A percentile compares a stretch with the other conserved stretches of the same genome.
These are phyloP conservation scores for Chrysemys picta DNA, from an alignment of 2,113 vertebrate genomes.

Conservation along the genomic window DNA sequence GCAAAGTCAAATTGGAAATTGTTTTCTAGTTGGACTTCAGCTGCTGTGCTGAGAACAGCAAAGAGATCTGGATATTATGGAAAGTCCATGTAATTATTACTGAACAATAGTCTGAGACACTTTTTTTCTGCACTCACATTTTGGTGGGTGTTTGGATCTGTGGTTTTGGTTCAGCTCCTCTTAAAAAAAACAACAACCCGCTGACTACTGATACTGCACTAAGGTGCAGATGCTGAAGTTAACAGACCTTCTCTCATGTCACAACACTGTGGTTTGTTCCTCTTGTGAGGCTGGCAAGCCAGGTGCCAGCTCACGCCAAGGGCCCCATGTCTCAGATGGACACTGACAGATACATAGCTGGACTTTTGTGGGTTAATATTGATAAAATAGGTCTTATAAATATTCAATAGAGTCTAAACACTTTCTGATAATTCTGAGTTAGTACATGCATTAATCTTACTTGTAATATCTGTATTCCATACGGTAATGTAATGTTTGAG, in stretches of 20 bases:
- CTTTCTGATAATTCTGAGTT: too few species aligned
- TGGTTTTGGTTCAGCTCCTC: slow-evolving; percentile 14
- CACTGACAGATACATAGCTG: too few species aligned
- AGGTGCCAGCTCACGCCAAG: too few species aligned
- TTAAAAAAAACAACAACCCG: background rate
- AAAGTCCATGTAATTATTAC: background rate
- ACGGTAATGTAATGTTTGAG: too few species aligned
- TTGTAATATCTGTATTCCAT: too few species aligned
- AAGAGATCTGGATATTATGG: background rate
- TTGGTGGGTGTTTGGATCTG: background rate
- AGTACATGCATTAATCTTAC: too few species aligned
- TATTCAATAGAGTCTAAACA: too few species aligned
- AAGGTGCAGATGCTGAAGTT: background rate
- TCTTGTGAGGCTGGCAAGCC: background rate
- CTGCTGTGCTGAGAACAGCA: background rate
- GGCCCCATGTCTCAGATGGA: too few species aligned
- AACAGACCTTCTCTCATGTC: background rate
- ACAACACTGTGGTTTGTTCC: background rate
- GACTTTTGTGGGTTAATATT: too few species aligned
- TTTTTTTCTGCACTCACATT: background rate
- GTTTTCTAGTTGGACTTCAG: background rate
- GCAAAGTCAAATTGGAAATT: background rate
- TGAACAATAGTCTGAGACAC: background rate
- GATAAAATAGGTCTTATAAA: too few species aligned
- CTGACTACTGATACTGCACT: background rate